These are phyloP conservation scores for Sebastes fasciatus DNA, from an alignment of 2,113 vertebrate species.

Conservation along the genomic window DNA sequence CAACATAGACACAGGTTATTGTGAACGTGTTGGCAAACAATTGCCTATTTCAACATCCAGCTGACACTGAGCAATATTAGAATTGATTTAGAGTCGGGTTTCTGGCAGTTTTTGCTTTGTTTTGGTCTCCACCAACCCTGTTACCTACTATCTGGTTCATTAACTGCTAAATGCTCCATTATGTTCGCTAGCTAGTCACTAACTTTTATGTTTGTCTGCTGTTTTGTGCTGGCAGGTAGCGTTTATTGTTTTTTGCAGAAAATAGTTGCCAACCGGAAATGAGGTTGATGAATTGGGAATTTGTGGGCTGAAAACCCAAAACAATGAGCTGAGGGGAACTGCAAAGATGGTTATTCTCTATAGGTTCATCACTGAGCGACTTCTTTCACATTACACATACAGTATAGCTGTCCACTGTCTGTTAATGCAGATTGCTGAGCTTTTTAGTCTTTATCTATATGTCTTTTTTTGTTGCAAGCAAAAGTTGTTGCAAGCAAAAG, in stretches of 20 bases:
- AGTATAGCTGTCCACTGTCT: not conserved
- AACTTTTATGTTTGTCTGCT: not conserved
- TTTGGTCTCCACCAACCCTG: not conserved
- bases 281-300: not conserved
- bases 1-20: not conserved
- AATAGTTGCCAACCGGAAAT: not conserved
- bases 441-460: not conserved
- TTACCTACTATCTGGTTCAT: not conserved
- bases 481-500: too few relatives aligned
- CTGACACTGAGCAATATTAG: not conserved
- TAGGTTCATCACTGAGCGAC: not conserved
- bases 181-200: too few relatives aligned
- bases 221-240: not conserved
- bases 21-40: not conserved
- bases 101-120: not conserved
- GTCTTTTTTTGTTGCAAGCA: not conserved
- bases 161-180: not conserved
- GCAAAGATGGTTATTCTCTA: not conserved
- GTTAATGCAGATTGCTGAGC: slow-evolving; percentile 5
- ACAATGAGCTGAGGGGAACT: not conserved
- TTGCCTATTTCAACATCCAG: not conserved
- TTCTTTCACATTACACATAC: not conserved
- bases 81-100: not conserved
- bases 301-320: not conserved
- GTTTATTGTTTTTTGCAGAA: not conserved